A percentile compares a stretch with the other conserved stretches of the same genome.
These are phyloP conservation scores for Ciconia maguari DNA, from an alignment of 2,113 vertebrate genomes.

Conservation along the genomic window DNA sequence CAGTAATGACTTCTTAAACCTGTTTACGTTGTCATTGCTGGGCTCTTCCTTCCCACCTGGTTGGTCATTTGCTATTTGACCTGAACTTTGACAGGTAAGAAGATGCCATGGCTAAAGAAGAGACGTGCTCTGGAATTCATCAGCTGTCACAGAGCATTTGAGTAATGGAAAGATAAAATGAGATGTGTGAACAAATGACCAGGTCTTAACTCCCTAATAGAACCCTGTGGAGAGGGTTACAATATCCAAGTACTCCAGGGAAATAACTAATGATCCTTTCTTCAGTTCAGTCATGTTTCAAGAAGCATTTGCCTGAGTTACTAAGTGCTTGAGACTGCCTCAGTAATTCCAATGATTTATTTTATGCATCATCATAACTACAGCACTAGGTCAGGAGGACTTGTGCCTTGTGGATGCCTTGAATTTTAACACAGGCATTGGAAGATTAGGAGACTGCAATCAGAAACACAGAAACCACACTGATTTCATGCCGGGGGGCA, in stretches of 20 bases:
- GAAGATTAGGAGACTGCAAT: neutral
- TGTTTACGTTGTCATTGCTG: neutral
- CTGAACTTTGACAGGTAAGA: neutral
- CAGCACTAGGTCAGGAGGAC: constrained; percentile 22
- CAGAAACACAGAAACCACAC: neutral
- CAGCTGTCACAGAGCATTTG: neutral
- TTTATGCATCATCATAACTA: constrained; percentile 39
- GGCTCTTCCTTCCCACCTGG: neutral
- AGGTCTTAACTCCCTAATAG: constrained; percentile 36
- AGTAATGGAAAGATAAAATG: constrained; percentile 1
- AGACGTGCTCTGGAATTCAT: neutral
- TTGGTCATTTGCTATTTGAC: neutral
- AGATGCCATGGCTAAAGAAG: neutral
- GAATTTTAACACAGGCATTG: constrained; percentile 6
- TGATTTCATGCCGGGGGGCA: neutral
- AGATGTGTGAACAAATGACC: constrained; percentile 25
- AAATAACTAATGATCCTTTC: constrained; percentile 60
- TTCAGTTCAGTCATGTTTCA: constrained; percentile 54
- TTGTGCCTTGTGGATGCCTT: neutral
- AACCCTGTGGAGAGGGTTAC: constrained; percentile 41
- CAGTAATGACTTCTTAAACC: neutral
- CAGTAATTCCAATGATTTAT: constrained; percentile 57
- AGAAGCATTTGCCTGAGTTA: constrained; percentile 28
- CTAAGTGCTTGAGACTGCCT: constrained; percentile 50
- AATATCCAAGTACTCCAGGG: constrained; percentile 38